These are phyloP conservation scores for Pangasius mekongensis DNA, from an alignment of 2,797 vertebrate genomes.

Conservation along the genomic window DNA sequence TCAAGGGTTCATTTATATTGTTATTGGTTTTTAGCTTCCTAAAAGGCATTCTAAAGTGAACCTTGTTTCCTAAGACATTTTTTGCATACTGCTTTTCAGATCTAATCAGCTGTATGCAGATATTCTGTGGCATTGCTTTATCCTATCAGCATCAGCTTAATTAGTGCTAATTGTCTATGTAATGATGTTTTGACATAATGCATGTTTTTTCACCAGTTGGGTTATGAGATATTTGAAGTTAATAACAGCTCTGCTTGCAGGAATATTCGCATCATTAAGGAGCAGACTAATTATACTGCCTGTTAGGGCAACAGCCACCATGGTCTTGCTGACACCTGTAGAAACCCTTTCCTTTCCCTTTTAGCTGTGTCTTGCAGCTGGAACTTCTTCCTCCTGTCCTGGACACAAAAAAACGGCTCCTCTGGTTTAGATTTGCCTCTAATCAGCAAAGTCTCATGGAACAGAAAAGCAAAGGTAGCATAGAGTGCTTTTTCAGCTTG, in stretches of 20 bases:
- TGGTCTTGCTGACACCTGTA: conserved; percentile 12
- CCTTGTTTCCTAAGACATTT: neutral
- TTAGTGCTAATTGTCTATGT: neutral
- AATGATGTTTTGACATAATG: neutral
- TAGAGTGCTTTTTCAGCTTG: neutral
- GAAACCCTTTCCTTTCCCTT: neutral
- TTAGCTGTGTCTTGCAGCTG: neutral
- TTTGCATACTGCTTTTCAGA: neutral
- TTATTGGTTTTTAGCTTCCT: neutral
- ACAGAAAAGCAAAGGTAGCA: neutral
- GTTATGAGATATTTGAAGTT: neutral
- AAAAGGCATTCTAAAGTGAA: neutral
- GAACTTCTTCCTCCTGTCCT: conserved; percentile 30
- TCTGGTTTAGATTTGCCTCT: conserved; percentile 33
- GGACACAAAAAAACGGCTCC: conserved; percentile 58
- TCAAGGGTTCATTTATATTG: neutral
- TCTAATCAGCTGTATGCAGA: neutral
- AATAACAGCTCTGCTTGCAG: neutral
- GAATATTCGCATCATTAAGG: conserved; percentile 7
- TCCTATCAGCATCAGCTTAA: neutral
- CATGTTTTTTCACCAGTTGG: neutral
- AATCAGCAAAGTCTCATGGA: neutral
- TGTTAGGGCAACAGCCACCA: neutral
- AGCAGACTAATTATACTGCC: neutral
- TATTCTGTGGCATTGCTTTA: neutral